These are phyloP conservation scores for Leptarthrus brevirostris DNA, from an alignment of 2,888 invertebrate species.

Conservation along the genomic window DNA sequence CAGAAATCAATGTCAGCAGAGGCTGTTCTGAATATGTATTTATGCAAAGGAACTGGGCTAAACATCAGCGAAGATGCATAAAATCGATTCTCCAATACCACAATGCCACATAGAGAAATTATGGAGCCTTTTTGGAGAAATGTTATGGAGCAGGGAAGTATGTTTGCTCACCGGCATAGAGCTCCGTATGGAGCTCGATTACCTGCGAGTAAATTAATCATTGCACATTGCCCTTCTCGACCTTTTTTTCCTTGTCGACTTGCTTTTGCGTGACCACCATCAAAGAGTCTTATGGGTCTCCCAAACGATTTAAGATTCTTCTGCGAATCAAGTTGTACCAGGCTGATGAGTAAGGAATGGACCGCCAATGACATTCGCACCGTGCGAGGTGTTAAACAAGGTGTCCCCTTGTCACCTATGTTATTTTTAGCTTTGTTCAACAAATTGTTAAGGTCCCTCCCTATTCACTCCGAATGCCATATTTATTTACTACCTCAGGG, in stretches of 20 bases:
- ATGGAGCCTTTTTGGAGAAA: no score
- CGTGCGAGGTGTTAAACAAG: neutral
- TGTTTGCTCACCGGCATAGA: no score
- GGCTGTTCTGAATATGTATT: neutral
- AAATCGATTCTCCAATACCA: no score
- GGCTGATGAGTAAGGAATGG: neutral
- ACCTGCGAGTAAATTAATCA: no score
- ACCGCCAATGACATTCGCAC: neutral
- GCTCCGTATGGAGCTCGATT: no score
- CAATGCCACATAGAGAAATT: no score
- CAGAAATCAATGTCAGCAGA: neutral
- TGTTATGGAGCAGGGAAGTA: no score
- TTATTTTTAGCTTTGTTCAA: neutral
- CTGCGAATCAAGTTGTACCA: neutral
- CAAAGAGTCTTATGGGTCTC: no score
- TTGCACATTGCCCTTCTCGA: no score
- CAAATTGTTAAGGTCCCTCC: neutral
- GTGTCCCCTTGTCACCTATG: neutral
- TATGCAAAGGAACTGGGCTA: neutral
- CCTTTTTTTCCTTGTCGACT: no score
- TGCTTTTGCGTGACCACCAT: no score
- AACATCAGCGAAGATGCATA: conserved; percentile 1
- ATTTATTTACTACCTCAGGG: neutral
- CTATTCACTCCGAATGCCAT: neutral
- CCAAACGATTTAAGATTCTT: neutral